Evolutionary conservation across 2,888 invertebrate species (phyloP).

Genomic region (Apoda limacodes): DNA sequence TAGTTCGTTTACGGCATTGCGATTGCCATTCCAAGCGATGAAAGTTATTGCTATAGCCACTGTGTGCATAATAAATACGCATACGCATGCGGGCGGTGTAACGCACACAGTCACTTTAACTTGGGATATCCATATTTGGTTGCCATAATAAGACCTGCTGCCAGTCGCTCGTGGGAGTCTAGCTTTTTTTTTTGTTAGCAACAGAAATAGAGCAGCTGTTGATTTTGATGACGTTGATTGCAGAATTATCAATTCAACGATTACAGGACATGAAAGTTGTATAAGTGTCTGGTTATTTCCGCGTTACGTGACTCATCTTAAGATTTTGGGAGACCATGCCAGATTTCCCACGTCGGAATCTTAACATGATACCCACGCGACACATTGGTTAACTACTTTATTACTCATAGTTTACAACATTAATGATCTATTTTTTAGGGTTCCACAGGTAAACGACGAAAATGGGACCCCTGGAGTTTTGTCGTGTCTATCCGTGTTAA

Average conservation of each 20-base stretch:
- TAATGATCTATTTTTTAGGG: too few species aligned
- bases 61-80: constrained; percentile 25
- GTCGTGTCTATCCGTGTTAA: too few species aligned
- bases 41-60: constrained; percentile 46
- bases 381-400: too few species aligned
- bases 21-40: constrained; percentile 59
- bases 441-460: too few species aligned
- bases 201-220: neutral
- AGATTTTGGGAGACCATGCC: constrained; percentile 31
- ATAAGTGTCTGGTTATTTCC: too few species aligned
- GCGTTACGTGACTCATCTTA: constrained; percentile 35
- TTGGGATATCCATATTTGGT: constrained; percentile 41
- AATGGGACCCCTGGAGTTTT: too few species aligned
- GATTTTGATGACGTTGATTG: too few species aligned
- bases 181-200: constrained; percentile 21
- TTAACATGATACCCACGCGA: constrained; percentile 5
- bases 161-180: constrained; percentile 40
- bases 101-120: constrained; percentile 13
- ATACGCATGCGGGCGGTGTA: neutral
- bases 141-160: constrained; percentile 28
- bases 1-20: constrained; percentile 28
- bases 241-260: too few species aligned
- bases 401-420: too few species aligned
- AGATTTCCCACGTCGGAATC: constrained; percentile 36
- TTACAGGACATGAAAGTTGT: too few species aligned